Conservation (phyloP, 1,140 invertebrate genomes). For the Chlorops oryzae region DNA sequence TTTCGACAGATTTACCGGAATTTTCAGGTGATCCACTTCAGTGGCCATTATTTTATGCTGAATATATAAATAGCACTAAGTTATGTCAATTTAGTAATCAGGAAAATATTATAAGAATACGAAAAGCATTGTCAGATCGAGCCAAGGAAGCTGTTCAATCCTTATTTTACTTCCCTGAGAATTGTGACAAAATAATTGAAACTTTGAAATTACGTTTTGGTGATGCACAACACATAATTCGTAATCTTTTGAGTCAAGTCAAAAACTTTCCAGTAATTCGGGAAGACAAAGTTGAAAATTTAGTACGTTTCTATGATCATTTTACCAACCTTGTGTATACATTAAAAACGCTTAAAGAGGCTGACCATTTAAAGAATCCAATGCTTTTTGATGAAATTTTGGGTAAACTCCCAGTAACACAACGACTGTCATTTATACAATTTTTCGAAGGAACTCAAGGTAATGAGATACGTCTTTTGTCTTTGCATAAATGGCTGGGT, state of each 20-base stretch:
- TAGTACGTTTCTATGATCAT: no score
- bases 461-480: background rate
- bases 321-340: slow-evolving; percentile 13
- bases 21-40: no score
- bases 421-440: slow-evolving; percentile 9
- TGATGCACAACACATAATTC: background rate
- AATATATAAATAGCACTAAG: no score
- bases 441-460: slow-evolving; percentile 1
- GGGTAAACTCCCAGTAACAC: slow-evolving; percentile 8
- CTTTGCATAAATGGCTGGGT: slow-evolving; percentile 9
- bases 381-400: slow-evolving; percentile 12
- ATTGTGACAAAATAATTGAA: slow-evolving; percentile 1
- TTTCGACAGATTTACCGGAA: no score
- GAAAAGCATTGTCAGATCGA: slow-evolving; percentile 3
- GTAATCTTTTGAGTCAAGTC: slow-evolving; percentile 8
- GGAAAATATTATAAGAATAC: no score
- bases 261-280: background rate
- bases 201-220: slow-evolving; percentile 3
- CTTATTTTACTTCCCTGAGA: background rate
- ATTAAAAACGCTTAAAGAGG: slow-evolving; percentile 2
- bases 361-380: slow-evolving; percentile 10
- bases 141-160: slow-evolving; percentile 1
- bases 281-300: slow-evolving; percentile 11
- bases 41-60: no score
- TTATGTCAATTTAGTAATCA: no score